Evolutionary conservation across 2,888 invertebrate species (phyloP).

Genomic region (Toxonevra muliebris): DNA sequence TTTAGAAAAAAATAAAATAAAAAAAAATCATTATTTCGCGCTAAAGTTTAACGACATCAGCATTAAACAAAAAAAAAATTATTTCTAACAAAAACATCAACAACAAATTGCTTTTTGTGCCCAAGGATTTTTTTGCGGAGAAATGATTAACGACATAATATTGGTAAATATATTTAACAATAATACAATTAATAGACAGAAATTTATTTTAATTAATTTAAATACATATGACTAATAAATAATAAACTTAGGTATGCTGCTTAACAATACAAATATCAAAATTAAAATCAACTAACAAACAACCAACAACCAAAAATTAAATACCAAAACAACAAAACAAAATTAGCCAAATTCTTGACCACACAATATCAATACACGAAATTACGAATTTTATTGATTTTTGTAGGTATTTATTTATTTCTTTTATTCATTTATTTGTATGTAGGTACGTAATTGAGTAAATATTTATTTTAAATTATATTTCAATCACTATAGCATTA

Average conservation of each 20-base stretch:
- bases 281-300: no score
- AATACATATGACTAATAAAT: not conserved
- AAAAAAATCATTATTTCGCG: slow-evolving; percentile 2
- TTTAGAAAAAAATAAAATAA: slow-evolving; percentile 14
- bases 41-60: slow-evolving; percentile 13
- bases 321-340: not conserved
- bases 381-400: not conserved
- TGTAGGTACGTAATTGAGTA: not conserved
- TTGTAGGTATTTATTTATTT: not conserved
- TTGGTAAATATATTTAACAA: slow-evolving; percentile 50
- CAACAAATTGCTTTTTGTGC: slow-evolving; percentile 27
- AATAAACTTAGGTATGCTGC: not conserved
- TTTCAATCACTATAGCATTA: not conserved
- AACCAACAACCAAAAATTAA: no score
- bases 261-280: no score
- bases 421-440: not conserved
- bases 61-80: not conserved
- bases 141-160: slow-evolving; percentile 58
- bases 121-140: slow-evolving; percentile 52
- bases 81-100: slow-evolving; percentile 31
- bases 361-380: not conserved
- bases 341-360: not conserved
- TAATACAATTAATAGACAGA: not conserved
- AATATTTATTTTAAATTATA: slow-evolving; percentile 23
- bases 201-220: slow-evolving; percentile 1